These are phyloP conservation scores for Gryllus bimaculatus DNA, from an alignment of 1,140 invertebrate genomes.

Conservation along the genomic window DNA sequence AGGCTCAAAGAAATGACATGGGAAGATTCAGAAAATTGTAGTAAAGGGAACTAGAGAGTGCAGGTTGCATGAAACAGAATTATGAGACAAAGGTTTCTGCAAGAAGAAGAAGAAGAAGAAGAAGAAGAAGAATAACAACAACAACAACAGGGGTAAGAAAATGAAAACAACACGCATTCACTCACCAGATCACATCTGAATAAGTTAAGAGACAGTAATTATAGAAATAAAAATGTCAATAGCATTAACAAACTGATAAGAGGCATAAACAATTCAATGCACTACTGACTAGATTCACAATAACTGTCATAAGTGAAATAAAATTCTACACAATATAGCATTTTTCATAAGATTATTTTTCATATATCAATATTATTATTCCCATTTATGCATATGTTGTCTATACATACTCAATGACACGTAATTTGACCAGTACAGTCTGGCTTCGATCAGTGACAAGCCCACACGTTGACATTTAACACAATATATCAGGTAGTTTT, in stretches of 20 bases:
- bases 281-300: conserved; percentile 22
- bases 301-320: conserved; percentile 17
- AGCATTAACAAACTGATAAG: not conserved
- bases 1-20: not conserved
- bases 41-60: not conserved
- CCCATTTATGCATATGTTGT: conserved; percentile 16
- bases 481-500: conserved; percentile 7
- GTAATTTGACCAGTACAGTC: conserved; percentile 8
- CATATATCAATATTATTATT: conserved; percentile 9
- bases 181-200: not conserved
- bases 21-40: not conserved
- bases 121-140: not conserved
- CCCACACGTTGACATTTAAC: not conserved
- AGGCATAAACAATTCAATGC: not conserved
- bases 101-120: not conserved
- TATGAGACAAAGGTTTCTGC: not conserved
- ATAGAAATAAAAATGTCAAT: not conserved
- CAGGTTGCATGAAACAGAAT: not conserved
- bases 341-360: conserved; percentile 18
- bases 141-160: not conserved
- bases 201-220: not conserved
- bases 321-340: conserved; percentile 18
- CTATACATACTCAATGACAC: conserved; percentile 16
- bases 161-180: not conserved
- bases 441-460: not conserved